These are phyloP conservation scores for Theocolax elegans DNA, from an alignment of 1,140 invertebrate genomes.

Conservation along the genomic window DNA sequence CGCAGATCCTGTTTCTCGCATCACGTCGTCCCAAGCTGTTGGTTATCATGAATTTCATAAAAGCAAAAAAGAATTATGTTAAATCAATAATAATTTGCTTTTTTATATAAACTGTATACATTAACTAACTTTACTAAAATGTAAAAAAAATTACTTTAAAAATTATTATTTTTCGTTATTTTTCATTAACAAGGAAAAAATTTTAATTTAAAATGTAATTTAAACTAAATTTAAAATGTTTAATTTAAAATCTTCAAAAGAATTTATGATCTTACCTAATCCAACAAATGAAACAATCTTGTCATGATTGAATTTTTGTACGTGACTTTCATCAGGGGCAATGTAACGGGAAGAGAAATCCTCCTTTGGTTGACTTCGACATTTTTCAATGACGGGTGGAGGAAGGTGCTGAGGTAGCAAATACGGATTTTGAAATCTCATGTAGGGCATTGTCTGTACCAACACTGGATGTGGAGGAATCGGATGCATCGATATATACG, in stretches of 20 bases:
- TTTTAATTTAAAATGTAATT: background rate
- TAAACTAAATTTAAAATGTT: background rate
- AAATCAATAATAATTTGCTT: background rate
- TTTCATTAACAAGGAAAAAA: too few species aligned
- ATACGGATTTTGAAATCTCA: slow-evolving; percentile 38
- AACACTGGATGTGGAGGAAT: slow-evolving; percentile 52
- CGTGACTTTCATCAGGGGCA: slow-evolving; percentile 63
- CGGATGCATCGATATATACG: slow-evolving; percentile 41
- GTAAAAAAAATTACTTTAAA: too few species aligned
- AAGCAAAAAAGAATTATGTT: slow-evolving; percentile 29
- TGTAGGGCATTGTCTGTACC: slow-evolving; percentile 49
- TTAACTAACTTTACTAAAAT: too few species aligned
- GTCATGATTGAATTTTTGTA: slow-evolving; percentile 69
- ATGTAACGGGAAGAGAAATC: slow-evolving; percentile 65
- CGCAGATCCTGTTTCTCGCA: slow-evolving; percentile 59
- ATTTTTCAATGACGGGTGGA: slow-evolving; percentile 34
- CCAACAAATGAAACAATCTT: slow-evolving; percentile 75
- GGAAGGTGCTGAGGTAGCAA: slow-evolving; percentile 40
- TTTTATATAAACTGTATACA: background rate
- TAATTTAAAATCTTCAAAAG: background rate
- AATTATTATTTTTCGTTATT: too few species aligned
- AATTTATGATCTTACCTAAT: slow-evolving; percentile 65
- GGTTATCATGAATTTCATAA: slow-evolving; percentile 26
- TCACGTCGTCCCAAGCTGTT: slow-evolving; percentile 62
- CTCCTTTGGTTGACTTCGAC: slow-evolving; percentile 54